Conservation (phyloP, 1,140 invertebrate species). For the Drosophila equinoxialis region DNA sequence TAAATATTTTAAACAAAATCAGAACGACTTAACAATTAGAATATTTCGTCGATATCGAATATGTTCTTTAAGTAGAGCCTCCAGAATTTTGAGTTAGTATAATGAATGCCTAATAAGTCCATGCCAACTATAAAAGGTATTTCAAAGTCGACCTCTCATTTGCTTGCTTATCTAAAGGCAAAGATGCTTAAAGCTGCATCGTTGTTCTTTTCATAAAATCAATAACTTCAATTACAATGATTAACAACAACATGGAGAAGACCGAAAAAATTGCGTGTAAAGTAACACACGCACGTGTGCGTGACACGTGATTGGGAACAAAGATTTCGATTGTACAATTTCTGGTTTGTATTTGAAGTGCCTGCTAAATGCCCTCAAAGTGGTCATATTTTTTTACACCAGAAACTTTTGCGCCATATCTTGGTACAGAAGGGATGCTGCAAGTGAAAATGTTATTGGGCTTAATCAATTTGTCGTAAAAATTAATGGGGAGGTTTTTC, state of each 20-base stretch:
- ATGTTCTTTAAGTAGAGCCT: too few species aligned
- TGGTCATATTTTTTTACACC: conserved; percentile 58
- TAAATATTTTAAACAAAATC: too few species aligned
- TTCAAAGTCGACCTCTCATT: conserved; percentile 7
- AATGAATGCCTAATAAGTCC: too few species aligned
- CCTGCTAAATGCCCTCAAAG: conserved; percentile 79
- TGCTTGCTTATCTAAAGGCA: conserved; percentile 16
- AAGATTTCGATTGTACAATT: conserved; percentile 36
- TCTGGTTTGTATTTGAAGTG: conserved; percentile 66
- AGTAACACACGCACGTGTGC: conserved; percentile 79
- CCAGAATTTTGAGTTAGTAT: too few species aligned
- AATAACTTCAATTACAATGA: conserved; percentile 66
- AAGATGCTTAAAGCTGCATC: background rate
- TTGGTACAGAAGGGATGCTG: conserved; percentile 55
- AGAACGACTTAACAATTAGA: too few species aligned
- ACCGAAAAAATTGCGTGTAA: conserved; percentile 72
- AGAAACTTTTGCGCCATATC: background rate
- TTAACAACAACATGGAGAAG: conserved; percentile 33
- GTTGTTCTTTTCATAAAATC: conserved; percentile 43
- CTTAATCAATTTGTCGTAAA: conserved; percentile 83
- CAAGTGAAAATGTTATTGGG: conserved; percentile 52
- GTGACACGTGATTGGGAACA: conserved; percentile 72
- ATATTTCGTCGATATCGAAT: too few species aligned
- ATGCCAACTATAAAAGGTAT: background rate
- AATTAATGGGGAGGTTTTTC: conserved; percentile 63